These are phyloP conservation scores for Calameuta idolon DNA, from an alignment of 2,888 invertebrate species.

Conservation along the genomic window DNA sequence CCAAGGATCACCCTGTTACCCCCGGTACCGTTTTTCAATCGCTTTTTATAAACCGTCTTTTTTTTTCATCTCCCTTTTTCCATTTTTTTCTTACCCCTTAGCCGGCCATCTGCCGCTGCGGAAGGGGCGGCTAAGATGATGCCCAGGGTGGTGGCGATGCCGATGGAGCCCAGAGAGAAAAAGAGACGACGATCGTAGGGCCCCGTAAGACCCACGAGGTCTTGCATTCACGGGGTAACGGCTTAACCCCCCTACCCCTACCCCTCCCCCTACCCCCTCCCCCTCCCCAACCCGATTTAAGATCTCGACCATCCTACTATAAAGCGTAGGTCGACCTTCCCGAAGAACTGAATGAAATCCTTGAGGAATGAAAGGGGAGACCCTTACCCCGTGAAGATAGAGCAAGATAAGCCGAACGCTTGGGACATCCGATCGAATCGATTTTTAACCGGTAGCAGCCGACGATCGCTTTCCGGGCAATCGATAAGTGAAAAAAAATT, in stretches of 20 bases:
- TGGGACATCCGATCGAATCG: neutral
- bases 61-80: constrained; percentile 32
- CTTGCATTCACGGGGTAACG: constrained; percentile 29
- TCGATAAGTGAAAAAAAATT: neutral
- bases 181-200: constrained; percentile 15
- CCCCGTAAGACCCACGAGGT: constrained; percentile 22
- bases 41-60: constrained; percentile 60
- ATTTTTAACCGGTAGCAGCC: neutral
- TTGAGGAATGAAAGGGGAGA: constrained; percentile 24
- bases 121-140: constrained; percentile 68
- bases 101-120: constrained; percentile 71
- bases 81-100: constrained; percentile 66
- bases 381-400: constrained; percentile 26
- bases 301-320: constrained; percentile 6
- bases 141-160: constrained; percentile 50
- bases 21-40: constrained; percentile 54
- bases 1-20: constrained; percentile 32
- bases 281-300: neutral
- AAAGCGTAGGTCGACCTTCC: neutral
- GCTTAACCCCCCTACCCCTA: constrained; percentile 17
- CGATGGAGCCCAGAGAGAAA: constrained; percentile 22
- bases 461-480: neutral
- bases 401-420: constrained; percentile 6
- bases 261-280: too few relatives aligned
- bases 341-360: constrained; percentile 21